Conservation (phyloP, 2,888 invertebrate species). For the Dicyrtomina minuta region DNA sequence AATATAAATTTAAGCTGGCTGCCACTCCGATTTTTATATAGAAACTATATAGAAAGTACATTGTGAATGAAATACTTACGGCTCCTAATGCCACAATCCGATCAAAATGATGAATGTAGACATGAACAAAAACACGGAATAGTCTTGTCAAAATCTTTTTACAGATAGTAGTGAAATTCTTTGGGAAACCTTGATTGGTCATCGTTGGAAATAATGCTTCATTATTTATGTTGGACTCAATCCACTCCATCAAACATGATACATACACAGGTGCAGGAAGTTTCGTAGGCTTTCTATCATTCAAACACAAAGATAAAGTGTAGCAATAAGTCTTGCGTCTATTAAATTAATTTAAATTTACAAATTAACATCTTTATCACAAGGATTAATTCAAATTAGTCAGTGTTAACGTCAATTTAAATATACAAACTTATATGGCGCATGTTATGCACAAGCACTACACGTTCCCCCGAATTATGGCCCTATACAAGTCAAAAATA, state of each 20-base stretch:
- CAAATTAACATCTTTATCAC: too few species aligned
- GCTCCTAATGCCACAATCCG: conserved; percentile 81
- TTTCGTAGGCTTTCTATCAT: conserved; percentile 72
- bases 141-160: conserved; percentile 84
- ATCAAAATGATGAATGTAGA: conserved; percentile 93
- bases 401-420: too few species aligned
- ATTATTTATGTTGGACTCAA: conserved; percentile 85
- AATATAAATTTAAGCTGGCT: background rate
- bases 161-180: conserved; percentile 73
- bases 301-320: background rate
- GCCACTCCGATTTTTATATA: background rate
- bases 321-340: background rate
- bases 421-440: too few species aligned
- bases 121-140: conserved; percentile 88
- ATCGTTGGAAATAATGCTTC: conserved; percentile 77
- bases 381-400: too few species aligned
- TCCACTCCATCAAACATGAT: conserved; percentile 84
- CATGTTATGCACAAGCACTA: too few species aligned
- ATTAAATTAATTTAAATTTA: conserved; percentile 55
- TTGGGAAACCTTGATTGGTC: conserved; percentile 74
- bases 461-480: too few species aligned
- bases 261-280: conserved; percentile 83
- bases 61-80: conserved; percentile 62
- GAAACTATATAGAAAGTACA: background rate
- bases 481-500: too few species aligned